Percentiles rank a stretch among this genome's conserved stretches.
Conservation (phyloP, 2,888 invertebrate species). For the Acleris cristana region DNA sequence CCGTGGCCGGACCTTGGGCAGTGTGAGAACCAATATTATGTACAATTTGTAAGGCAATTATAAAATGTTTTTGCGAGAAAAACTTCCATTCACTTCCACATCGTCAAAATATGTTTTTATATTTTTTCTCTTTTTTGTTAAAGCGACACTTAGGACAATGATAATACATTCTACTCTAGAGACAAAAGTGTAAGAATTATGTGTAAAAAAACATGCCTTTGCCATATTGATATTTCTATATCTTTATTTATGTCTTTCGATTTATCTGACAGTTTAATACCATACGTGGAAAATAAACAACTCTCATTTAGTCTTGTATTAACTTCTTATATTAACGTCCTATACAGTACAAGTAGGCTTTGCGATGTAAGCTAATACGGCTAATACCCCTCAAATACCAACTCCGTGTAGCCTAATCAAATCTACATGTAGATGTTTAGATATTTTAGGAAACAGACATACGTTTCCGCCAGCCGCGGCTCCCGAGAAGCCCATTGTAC, state of each 20-base stretch:
- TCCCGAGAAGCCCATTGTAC: conserved; percentile 65
- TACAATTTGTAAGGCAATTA: conserved; percentile 20
- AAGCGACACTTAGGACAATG: background rate
- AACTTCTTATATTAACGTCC: too few species aligned
- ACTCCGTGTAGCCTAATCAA: conserved; percentile 27
- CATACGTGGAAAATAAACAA: background rate
- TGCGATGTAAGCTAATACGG: too few species aligned
- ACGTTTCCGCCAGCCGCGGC: conserved; percentile 21
- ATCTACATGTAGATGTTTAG: conserved; percentile 36
- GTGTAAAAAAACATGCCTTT: too few species aligned
- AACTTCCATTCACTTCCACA: conserved; percentile 15
- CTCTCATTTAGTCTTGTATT: background rate
- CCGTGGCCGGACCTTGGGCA: conserved; percentile 22
- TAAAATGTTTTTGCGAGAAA: conserved; percentile 15
- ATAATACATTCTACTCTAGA: too few species aligned
- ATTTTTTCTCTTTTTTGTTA: background rate
- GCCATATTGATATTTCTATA: too few species aligned
- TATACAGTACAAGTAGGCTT: too few species aligned
- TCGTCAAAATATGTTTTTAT: conserved; percentile 4
- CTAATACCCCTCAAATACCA: background rate
- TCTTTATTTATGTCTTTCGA: too few species aligned
- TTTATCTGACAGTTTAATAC: too few species aligned
- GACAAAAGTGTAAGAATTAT: too few species aligned
- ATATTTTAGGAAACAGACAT: conserved; percentile 36
- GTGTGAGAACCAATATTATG: conserved; percentile 15